A percentile compares a stretch with the other conserved stretches of the same genome.
These are phyloP conservation scores for Probaryconus sp. DNA, from an alignment of 1,140 invertebrate species.

Conservation along the genomic window DNA sequence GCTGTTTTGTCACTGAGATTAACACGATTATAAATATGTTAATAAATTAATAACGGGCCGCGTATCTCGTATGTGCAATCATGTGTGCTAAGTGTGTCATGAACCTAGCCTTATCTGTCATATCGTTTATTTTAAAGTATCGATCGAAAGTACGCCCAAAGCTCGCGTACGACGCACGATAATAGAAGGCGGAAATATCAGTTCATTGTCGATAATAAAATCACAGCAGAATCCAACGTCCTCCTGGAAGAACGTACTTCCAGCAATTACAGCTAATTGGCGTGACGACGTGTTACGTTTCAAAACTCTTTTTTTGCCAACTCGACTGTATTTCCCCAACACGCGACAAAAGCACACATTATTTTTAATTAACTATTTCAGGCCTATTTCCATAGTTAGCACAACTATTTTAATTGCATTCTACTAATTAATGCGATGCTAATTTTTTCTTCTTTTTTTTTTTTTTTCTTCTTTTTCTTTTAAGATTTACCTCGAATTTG, in stretches of 20 bases:
- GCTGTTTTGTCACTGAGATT: neutral
- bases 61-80: conserved; percentile 11
- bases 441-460: too few relatives aligned
- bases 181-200: conserved; percentile 24
- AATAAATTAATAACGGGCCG: conserved; percentile 24
- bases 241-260: neutral
- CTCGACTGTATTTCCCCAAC: conserved; percentile 53
- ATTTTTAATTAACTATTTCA: conserved; percentile 21
- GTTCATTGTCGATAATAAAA: conserved; percentile 3
- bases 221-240: conserved; percentile 3
- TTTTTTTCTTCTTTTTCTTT: too few relatives aligned
- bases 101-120: conserved; percentile 41
- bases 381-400: neutral
- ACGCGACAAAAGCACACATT: conserved; percentile 46
- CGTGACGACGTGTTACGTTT: conserved; percentile 67
- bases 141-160: neutral
- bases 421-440: too few relatives aligned
- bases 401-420: conserved; percentile 21
- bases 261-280: conserved; percentile 65
- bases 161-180: conserved; percentile 4
- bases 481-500: too few relatives aligned
- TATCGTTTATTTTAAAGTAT: conserved; percentile 12
- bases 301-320: conserved; percentile 35
- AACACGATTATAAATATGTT: conserved; percentile 16
- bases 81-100: conserved; percentile 38